Base-by-base conservation (phyloP, 2,888 invertebrate species). In the Platycheirus albimanus region DNA sequence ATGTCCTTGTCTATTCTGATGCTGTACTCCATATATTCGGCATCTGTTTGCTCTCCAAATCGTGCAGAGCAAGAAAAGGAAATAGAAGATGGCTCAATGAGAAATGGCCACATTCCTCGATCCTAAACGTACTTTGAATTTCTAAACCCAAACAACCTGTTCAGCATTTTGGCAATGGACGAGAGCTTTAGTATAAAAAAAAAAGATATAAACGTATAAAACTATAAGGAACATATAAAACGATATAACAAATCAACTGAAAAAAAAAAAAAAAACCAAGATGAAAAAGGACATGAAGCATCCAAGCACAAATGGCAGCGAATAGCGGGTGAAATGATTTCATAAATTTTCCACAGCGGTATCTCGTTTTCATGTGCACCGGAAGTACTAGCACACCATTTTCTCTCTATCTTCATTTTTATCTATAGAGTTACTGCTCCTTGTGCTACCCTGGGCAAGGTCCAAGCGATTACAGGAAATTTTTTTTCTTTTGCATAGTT, bases 1-100 rank as follows among this genome's bases (percentile, higher is more conserved):
- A 81, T 76, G 76, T 71, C 76, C 76, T 81, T 76, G 70, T 76
- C 80, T 81, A 81, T 76, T 76, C 80, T 33, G 80, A 61, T 70
- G 76, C 56, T 66, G 64, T 70, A 69, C 47, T 74, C 79, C 56
- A 74, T 71, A 71, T 66, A 76, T 76, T 64, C 54, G 77, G 71
- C 77, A 78, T 83, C 81, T 77, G 81, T 61, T 80, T 70, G 70
- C 64, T 64, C 30, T 66, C 43, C 13, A 52, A 67, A 71, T 71
- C 63, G 64, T 71, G 63, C 77, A 47, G 69, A 61, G 24, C 7
- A 19, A 11, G 10, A 20, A 52, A 17, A 54, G 54, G 36, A 38
- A 41, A 20, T 8, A 41, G 20, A 3, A 36, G 43, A 67, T 28
- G 36, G 15, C 51, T 45, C 70, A 52, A 20, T 69, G 69, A 63